Conservation (phyloP, 1,140 invertebrate species). For the Samia ricini region DNA sequence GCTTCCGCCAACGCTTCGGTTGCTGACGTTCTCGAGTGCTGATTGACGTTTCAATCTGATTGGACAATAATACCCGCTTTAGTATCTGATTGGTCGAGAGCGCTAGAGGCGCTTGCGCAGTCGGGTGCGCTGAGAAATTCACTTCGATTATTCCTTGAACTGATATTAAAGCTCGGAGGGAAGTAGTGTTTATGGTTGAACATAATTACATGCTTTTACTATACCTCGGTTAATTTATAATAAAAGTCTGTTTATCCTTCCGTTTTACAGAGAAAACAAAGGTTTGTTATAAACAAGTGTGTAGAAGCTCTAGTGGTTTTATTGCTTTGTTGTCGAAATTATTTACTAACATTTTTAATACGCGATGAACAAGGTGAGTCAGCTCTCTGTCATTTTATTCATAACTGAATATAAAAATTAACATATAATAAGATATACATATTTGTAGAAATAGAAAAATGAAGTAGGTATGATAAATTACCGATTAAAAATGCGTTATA, state of each 20-base stretch:
- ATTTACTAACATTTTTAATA: no score
- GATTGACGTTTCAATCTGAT: constrained; percentile 10
- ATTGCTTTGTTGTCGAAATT: no score
- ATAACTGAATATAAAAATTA: no score
- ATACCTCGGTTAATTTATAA: background rate
- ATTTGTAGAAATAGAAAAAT: no score
- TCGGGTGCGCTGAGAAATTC: background rate
- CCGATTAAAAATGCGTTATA: no score
- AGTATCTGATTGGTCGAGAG: constrained; percentile 8
- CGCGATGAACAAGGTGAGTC: no score
- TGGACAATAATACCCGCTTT: background rate
- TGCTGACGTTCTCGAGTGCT: background rate
- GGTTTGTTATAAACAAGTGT: background rate
- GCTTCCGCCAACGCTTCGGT: background rate
- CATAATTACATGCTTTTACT: background rate
- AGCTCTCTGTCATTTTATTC: no score
- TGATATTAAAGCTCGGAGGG: background rate
- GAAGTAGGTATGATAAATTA: no score
- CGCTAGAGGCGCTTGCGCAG: constrained; percentile 4
- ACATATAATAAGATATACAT: no score
- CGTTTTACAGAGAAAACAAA: background rate
- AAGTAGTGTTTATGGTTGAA: background rate
- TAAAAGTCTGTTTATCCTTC: background rate
- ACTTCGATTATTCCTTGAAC: background rate
- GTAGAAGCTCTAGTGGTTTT: no score